A percentile compares a stretch with the other conserved stretches of the same genome.
phyloP scores from a whole-genome alignment of 2,888 invertebrate species.

The Trachelus tabidus region DNA sequence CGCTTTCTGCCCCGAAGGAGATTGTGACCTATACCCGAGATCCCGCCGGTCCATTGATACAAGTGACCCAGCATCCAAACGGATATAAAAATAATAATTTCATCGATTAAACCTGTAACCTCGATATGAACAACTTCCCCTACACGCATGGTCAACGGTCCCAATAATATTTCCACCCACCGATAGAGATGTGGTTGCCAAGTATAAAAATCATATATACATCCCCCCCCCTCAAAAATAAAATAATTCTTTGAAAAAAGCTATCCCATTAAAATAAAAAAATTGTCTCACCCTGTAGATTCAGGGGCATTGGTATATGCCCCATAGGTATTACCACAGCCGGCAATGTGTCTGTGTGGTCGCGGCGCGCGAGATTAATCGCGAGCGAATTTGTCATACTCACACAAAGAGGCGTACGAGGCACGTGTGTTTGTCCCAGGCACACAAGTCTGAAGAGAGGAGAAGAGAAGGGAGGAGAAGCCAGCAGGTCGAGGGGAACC shows the following conservation, averaged over 20 bases:
- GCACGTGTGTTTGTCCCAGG: not conserved
- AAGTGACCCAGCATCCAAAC: not conserved
- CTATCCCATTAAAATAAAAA: not conserved
- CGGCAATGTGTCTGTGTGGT: slow-evolving; percentile 13
- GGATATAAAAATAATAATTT: not conserved
- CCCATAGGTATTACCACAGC: not conserved
- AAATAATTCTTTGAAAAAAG: not conserved
- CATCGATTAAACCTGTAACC: not conserved
- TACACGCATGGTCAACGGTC: not conserved
- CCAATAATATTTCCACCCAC: not conserved
- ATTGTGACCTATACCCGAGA: not conserved
- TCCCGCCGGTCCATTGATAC: not conserved
- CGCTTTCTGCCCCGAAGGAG: slow-evolving; percentile 2
- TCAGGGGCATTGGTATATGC: not conserved
- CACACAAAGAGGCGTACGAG: slow-evolving; percentile 15
- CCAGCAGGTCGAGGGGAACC: not conserved
- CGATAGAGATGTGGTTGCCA: not conserved
- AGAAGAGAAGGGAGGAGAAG: not conserved
- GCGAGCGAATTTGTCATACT: slow-evolving; percentile 34
- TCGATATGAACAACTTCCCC: not conserved
- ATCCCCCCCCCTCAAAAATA: not conserved
- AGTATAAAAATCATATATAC: not conserved
- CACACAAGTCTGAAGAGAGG: not conserved
- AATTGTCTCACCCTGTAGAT: slow-evolving; percentile 3
- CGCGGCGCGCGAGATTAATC: slow-evolving; percentile 26